Percentiles rank a stretch among this genome's conserved stretches.
phyloP scores from a whole-genome alignment of 2,888 invertebrate genomes.

The Isoperla grammatica region DNA sequence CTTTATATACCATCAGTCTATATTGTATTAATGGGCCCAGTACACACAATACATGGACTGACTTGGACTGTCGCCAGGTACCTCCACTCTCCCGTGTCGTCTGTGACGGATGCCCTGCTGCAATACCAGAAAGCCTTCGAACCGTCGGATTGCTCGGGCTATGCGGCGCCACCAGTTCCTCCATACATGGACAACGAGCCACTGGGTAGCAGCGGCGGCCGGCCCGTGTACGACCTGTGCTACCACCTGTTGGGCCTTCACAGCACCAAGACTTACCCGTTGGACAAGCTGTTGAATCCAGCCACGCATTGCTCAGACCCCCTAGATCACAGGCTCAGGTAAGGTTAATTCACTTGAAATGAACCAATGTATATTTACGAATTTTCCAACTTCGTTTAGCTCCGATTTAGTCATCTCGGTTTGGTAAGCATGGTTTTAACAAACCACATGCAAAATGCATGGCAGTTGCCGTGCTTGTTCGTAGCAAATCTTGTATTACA shows the following conservation, averaged over 20 bases:
- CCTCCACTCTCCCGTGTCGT: slow-evolving; percentile 61
- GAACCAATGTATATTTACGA: too few species aligned
- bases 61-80: slow-evolving; percentile 55
- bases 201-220: slow-evolving; percentile 35
- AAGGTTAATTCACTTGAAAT: too few species aligned
- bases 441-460: too few species aligned
- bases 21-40: too few species aligned
- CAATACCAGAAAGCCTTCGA: slow-evolving; percentile 65
- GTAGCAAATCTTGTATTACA: too few species aligned
- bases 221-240: slow-evolving; percentile 58
- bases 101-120: slow-evolving; percentile 64
- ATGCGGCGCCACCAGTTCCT: slow-evolving; percentile 42
- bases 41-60: too few species aligned
- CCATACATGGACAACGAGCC: slow-evolving; percentile 32
- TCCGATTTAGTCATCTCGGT: too few species aligned
- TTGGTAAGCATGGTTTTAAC: too few species aligned
- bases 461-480: too few species aligned
- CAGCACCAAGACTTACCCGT: slow-evolving; percentile 55
- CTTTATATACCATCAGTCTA: too few species aligned
- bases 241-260: slow-evolving; percentile 79
- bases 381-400: too few species aligned
- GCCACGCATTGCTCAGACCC: slow-evolving; percentile 71
- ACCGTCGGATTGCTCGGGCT: slow-evolving; percentile 28
- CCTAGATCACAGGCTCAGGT: slow-evolving; percentile 77
- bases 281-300: slow-evolving; percentile 66